phyloP scores from a whole-genome alignment of 2,113 vertebrate genomes.

The Edolisoma coerulescens region DNA sequence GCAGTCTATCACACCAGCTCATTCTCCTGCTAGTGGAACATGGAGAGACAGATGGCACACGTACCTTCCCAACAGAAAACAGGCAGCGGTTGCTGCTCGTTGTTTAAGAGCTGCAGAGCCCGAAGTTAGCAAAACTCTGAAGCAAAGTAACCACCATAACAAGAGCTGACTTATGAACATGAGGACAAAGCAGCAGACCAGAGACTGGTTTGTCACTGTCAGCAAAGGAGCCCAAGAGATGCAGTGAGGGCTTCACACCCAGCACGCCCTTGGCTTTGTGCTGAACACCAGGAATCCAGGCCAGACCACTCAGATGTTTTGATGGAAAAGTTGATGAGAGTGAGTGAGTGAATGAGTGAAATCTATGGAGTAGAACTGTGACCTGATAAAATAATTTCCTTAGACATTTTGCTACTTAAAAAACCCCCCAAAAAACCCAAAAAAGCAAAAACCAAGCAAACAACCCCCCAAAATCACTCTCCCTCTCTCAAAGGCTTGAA shows the following conservation, averaged over 20 bases:
- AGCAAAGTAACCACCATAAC: not conserved
- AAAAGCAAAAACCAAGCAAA: not conserved
- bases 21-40: not conserved
- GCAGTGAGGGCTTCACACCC: fast-evolving
- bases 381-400: not conserved
- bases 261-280: fast-evolving
- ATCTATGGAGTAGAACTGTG: not conserved
- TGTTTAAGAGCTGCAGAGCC: not conserved
- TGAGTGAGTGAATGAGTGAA: not conserved
- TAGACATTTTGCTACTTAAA: not conserved
- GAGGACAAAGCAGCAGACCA: not conserved
- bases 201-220: not conserved
- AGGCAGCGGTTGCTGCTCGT: fast-evolving
- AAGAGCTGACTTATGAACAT: not conserved
- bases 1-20: not conserved
- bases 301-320: not conserved
- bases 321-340: not conserved
- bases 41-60: too few species aligned
- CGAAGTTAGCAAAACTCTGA: not conserved
- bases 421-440: fast-evolving
- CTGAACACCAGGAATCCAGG: not conserved
- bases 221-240: not conserved
- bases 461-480: not conserved
- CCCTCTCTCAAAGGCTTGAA: not conserved
- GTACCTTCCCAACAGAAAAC: not conserved